These are phyloP conservation scores for Thaumatotibia leucotreta DNA, from an alignment of 1,140 invertebrate species.

Conservation along the genomic window DNA sequence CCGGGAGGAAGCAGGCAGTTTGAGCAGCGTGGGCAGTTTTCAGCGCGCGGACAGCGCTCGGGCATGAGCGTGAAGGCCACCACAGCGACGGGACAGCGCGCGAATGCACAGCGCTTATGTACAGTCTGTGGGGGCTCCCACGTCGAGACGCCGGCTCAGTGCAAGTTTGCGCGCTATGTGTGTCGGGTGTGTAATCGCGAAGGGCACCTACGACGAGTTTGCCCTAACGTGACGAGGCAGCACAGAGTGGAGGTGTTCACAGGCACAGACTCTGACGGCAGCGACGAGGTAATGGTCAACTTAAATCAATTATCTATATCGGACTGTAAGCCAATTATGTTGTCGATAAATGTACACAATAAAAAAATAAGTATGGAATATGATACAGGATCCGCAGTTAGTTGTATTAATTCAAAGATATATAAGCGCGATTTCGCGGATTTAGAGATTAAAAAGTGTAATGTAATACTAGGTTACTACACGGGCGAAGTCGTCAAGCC, in stretches of 20 bases:
- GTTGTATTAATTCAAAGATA: neutral
- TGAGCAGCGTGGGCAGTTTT: neutral
- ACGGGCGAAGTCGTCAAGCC: neutral
- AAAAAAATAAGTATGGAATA: neutral
- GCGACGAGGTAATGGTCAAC: conserved; percentile 16
- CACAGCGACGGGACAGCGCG: neutral
- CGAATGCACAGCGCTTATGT: neutral
- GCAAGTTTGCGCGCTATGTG: conserved; percentile 8
- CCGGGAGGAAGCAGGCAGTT: neutral
- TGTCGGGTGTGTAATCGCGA: neutral
- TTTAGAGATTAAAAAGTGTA: neutral
- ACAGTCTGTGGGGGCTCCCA: neutral
- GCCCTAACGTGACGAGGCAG: neutral
- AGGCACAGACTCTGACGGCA: neutral
- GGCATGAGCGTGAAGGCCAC: neutral
- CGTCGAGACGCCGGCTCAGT: neutral
- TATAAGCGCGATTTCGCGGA: neutral
- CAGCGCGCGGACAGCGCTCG: neutral
- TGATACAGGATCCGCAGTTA: neutral
- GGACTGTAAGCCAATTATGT: conserved; percentile 12
- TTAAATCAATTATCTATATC: neutral
- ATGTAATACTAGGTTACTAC: no score
- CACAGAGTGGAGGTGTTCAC: neutral
- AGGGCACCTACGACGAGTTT: conserved; percentile 3
- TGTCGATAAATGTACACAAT: neutral